phyloP scores from a whole-genome alignment of 92 coral and sea anemone species.

The Pocillopora grandis region DNA sequence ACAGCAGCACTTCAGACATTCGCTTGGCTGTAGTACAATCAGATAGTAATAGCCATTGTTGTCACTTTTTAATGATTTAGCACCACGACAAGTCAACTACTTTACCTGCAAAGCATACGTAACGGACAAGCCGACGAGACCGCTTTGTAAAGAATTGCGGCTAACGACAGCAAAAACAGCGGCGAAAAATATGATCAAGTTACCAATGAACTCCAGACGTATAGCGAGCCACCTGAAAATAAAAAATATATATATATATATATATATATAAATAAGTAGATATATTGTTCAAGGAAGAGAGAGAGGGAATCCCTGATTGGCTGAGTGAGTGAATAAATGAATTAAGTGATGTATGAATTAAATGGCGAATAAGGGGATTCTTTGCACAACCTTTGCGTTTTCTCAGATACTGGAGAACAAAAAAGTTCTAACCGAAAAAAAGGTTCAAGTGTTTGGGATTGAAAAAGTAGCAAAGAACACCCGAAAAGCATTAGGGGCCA shows the following conservation, averaged over 20 bases:
- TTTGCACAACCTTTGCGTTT: too few species aligned
- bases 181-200: slow-evolving; percentile 81
- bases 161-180: slow-evolving; percentile 85
- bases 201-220: slow-evolving; percentile 87
- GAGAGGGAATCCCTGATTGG: neutral
- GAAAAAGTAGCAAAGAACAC: too few species aligned
- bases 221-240: slow-evolving; percentile 87
- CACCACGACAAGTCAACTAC: neutral
- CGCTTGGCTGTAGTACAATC: too few species aligned
- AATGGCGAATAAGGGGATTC: neutral
- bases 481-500: too few species aligned
- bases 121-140: slow-evolving; percentile 93
- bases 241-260: neutral
- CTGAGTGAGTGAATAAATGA: neutral
- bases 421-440: too few species aligned
- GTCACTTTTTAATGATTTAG: too few species aligned
- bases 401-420: too few species aligned
- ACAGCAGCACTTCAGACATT: too few species aligned
- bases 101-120: slow-evolving; percentile 90
- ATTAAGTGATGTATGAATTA: neutral
- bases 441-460: too few species aligned
- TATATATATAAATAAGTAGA: too few species aligned
- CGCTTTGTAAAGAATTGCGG: slow-evolving; percentile 72
- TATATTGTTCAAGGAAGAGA: neutral
- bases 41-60: too few species aligned